phyloP scores from a whole-genome alignment of 2,888 invertebrate species.

The Oscheius sp. region DNA sequence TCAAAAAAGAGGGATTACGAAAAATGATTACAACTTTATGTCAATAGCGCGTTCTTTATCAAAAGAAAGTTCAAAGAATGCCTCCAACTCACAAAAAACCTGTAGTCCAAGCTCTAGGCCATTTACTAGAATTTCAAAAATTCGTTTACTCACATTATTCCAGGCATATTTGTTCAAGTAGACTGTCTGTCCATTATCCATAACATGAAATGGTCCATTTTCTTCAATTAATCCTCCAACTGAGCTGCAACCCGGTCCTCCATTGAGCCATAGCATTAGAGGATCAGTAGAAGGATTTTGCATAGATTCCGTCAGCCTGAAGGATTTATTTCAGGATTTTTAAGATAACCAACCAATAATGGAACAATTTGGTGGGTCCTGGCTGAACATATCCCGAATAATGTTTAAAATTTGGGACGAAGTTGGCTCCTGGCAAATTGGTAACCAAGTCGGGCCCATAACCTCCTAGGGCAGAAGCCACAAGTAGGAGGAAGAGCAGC shows the following conservation, averaged over 20 bases:
- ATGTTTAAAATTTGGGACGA: slow-evolving; percentile 70
- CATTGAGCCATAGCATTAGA: slow-evolving; percentile 72
- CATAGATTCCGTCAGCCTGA: slow-evolving; percentile 71
- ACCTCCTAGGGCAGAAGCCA: background rate
- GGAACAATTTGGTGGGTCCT: slow-evolving; percentile 69
- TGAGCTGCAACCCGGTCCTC: slow-evolving; percentile 72
- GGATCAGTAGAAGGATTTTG: slow-evolving; percentile 70
- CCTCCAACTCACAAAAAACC: too few species aligned
- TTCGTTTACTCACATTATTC: slow-evolving; percentile 66
- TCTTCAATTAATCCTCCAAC: slow-evolving; percentile 70
- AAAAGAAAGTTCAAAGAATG: too few species aligned
- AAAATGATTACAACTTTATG: too few species aligned
- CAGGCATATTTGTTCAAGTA: slow-evolving; percentile 61
- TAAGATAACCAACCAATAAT: too few species aligned
- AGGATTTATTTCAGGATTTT: background rate
- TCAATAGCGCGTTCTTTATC: too few species aligned
- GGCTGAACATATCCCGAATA: slow-evolving; percentile 73
- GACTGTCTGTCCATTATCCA: slow-evolving; percentile 55
- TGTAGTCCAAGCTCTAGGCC: too few species aligned
- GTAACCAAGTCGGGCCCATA: slow-evolving; percentile 31
- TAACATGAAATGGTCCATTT: slow-evolving; percentile 71
- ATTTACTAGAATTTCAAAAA: too few species aligned
- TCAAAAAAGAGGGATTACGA: too few species aligned
- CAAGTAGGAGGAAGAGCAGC: background rate
- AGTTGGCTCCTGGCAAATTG: slow-evolving; percentile 42